Conservation (phyloP, 2,113 vertebrate genomes). For the Empidonax traillii region DNA sequence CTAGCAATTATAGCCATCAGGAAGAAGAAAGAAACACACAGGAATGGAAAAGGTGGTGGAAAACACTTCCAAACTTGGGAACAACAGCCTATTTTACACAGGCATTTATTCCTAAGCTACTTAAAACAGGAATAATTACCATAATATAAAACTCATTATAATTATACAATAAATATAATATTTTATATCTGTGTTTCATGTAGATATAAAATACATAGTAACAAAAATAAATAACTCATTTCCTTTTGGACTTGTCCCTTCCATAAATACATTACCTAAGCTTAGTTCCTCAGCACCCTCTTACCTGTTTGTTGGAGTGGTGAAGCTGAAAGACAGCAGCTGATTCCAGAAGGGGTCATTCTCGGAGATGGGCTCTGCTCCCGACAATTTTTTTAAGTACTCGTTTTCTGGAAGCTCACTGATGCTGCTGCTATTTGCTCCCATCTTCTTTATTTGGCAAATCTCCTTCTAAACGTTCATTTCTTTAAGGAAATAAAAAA, state of each 20-base stretch:
- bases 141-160: not conserved
- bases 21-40: not conserved
- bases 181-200: too few species aligned
- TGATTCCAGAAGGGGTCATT: constrained; percentile 99
- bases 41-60: not conserved
- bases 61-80: not conserved
- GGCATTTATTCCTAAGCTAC: not conserved
- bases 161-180: too few species aligned
- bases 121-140: not conserved
- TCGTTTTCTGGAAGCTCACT: constrained; percentile 89
- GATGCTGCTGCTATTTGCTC: constrained; percentile 93
- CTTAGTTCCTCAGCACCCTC: not conserved
- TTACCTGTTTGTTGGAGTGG: constrained; percentile 92
- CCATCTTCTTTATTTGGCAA: constrained; percentile 79
- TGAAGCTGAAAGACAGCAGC: constrained; percentile 95
- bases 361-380: constrained; percentile 87
- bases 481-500: constrained; percentile 7
- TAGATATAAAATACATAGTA: too few species aligned
- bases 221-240: too few species aligned
- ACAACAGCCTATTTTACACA: not conserved
- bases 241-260: not conserved
- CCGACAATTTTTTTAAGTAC: constrained; percentile 88
- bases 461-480: constrained; percentile 72
- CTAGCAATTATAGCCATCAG: not conserved
- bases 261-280: not conserved